Conservation (phyloP, 2,113 vertebrate species). For the Mastomys coucha region DNA sequence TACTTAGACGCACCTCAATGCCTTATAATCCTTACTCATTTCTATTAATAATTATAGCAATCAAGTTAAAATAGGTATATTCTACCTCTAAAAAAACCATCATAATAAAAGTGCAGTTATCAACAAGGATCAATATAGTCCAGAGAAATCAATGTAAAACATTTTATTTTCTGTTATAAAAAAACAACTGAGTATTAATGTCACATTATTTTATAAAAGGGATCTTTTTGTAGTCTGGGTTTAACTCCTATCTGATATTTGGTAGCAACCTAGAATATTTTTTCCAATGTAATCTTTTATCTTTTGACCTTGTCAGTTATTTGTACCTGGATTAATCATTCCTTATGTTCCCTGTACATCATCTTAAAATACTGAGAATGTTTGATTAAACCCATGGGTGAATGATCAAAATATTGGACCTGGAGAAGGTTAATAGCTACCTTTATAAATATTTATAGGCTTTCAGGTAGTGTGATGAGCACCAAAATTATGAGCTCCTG, state of each 20-base stretch:
- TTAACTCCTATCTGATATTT: conserved; percentile 11
- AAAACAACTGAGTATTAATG: not conserved
- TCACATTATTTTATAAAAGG: not conserved
- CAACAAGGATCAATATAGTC: not conserved
- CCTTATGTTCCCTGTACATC: conserved; percentile 5
- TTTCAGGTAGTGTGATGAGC: conserved; percentile 36
- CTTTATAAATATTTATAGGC: conserved; percentile 69
- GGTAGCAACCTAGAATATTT: not conserved
- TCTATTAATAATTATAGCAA: not conserved
- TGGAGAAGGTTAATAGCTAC: conserved; percentile 36
- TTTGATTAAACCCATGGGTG: conserved; percentile 64
- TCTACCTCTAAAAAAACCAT: not conserved
- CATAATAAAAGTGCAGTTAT: not conserved
- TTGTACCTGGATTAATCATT: conserved; percentile 61
- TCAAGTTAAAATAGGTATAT: not conserved
- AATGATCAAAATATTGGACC: conserved; percentile 60
- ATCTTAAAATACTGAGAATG: conserved; percentile 44
- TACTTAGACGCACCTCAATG: not conserved
- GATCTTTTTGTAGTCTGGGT: not conserved
- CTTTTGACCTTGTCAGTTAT: conserved; percentile 50
- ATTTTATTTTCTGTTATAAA: conserved; percentile 35
- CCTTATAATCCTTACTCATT: not conserved
- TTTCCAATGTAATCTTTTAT: not conserved
- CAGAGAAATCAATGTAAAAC: not conserved
- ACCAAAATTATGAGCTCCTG: not conserved